These are phyloP conservation scores for Euura lappo DNA, from an alignment of 1,140 invertebrate species.

Conservation along the genomic window DNA sequence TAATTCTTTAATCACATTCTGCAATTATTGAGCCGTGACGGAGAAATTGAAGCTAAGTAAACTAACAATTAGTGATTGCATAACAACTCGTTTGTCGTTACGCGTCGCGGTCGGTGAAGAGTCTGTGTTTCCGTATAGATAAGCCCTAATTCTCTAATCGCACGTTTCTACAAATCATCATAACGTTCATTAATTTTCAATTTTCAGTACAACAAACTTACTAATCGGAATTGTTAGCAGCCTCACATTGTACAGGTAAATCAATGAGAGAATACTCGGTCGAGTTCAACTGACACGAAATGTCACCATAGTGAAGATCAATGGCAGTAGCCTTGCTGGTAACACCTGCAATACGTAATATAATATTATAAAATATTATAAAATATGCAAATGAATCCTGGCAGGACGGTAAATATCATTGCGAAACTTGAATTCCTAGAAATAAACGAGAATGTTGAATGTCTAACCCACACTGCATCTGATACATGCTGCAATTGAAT, in stretches of 20 bases:
- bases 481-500: too few relatives aligned
- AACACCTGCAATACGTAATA: conserved; percentile 59
- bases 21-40: background rate
- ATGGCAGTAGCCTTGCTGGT: conserved; percentile 84
- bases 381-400: too few relatives aligned
- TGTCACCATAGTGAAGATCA: conserved; percentile 88
- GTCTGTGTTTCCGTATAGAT: too few relatives aligned
- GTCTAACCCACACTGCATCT: too few relatives aligned
- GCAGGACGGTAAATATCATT: too few relatives aligned
- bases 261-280: conserved; percentile 63
- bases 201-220: conserved; percentile 50
- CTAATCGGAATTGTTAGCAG: conserved; percentile 67
- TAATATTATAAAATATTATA: background rate
- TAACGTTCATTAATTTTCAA: too few relatives aligned
- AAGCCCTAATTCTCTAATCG: too few relatives aligned
- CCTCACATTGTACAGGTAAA: conserved; percentile 70
- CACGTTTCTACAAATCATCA: too few relatives aligned
- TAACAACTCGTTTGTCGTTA: background rate
- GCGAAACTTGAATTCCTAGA: too few relatives aligned
- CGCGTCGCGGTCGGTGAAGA: too few relatives aligned
- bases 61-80: background rate
- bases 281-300: conserved; percentile 80
- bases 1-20: background rate
- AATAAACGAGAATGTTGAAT: too few relatives aligned
- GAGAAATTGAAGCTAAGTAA: background rate